Evolutionary conservation across 2,888 invertebrate genomes (phyloP).

Genomic region (Agonopterix subpropinquella): DNA sequence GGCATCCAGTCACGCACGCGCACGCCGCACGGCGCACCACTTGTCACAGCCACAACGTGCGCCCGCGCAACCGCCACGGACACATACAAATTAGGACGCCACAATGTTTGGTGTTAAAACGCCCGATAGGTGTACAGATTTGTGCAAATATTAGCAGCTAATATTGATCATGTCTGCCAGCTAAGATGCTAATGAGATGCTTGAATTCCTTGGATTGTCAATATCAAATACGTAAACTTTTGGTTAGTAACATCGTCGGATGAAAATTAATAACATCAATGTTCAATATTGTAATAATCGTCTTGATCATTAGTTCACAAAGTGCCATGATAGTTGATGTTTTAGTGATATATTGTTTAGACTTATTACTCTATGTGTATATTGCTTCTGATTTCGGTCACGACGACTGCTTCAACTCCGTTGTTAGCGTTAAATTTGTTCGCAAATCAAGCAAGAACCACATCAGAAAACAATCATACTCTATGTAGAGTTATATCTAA

Average conservation of each 20-base stretch:
- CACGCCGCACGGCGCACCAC: background rate
- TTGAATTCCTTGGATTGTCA: conserved; percentile 36
- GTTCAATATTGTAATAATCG: too few species aligned
- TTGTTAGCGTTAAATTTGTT: too few species aligned
- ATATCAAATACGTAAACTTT: conserved; percentile 23
- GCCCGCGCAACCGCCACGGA: conserved; percentile 20
- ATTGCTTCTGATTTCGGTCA: too few species aligned
- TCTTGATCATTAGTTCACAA: too few species aligned
- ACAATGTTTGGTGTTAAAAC: conserved; percentile 64
- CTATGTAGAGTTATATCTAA: too few species aligned
- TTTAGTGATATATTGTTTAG: too few species aligned
- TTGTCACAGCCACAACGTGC: conserved; percentile 2
- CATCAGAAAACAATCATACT: too few species aligned
- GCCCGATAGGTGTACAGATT: conserved; percentile 59
- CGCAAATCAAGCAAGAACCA: too few species aligned
- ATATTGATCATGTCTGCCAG: conserved; percentile 60
- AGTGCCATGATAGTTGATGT: too few species aligned
- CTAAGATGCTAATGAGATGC: conserved; percentile 42
- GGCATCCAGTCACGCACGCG: conserved; percentile 7
- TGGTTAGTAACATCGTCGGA: background rate
- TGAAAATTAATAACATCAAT: too few species aligned
- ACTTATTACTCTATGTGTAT: too few species aligned
- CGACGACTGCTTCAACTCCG: too few species aligned
- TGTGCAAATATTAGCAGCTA: conserved; percentile 53
- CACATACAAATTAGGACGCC: conserved; percentile 44